phyloP scores from a whole-genome alignment of 2,888 invertebrate genomes.

The Tortricodes alternella region DNA sequence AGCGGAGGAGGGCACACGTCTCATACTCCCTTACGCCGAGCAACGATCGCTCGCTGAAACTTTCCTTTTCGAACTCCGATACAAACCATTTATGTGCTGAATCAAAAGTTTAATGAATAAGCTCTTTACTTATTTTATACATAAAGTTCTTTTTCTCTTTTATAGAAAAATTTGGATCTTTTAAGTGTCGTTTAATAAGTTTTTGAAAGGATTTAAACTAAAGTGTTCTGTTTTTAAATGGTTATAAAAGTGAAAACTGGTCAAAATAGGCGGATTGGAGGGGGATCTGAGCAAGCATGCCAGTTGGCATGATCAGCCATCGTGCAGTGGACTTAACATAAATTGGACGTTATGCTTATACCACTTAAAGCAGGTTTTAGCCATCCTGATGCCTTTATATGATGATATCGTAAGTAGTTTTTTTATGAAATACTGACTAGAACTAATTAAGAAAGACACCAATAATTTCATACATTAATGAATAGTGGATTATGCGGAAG shows the following conservation, averaged over 20 bases:
- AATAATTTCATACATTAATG: no score
- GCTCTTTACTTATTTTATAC: neutral
- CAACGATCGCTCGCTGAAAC: constrained; percentile 5
- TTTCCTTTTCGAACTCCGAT: constrained; percentile 11
- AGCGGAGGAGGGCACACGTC: constrained; percentile 14
- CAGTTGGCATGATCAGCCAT: constrained; percentile 41
- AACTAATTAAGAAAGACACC: no score
- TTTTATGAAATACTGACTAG: no score
- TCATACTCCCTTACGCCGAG: neutral
- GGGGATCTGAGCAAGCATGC: constrained; percentile 39
- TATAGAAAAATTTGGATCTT: no score
- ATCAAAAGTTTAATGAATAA: neutral
- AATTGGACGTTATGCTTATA: constrained; percentile 74
- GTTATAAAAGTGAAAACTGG: constrained; percentile 42
- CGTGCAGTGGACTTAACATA: constrained; percentile 57
- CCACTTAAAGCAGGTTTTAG: constrained; percentile 60
- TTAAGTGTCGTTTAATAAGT: neutral
- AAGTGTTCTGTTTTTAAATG: constrained; percentile 41
- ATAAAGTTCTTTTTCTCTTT: no score
- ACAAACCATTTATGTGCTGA: neutral
- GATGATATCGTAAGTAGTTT: constrained; percentile 76
- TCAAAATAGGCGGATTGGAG: constrained; percentile 66
- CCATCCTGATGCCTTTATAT: constrained; percentile 75
- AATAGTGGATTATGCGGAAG: no score
- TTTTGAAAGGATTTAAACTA: constrained; percentile 29